Evolutionary conservation across 2,888 invertebrate species (phyloP), one percentile per base, ranked within the genome.

Genomic region (Plagiodera versicolora): DNA sequence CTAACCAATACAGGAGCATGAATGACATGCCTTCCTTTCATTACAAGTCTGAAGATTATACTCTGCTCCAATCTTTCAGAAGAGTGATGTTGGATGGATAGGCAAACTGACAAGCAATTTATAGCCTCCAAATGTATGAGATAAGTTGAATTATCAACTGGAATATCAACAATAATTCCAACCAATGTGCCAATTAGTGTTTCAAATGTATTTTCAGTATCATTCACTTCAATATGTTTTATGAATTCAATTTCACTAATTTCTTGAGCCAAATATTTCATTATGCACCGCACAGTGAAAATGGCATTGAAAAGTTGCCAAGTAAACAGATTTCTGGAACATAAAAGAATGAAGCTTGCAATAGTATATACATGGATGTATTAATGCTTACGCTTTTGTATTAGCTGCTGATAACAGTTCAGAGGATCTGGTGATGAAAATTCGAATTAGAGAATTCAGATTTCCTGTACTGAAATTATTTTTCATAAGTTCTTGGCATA

Each of bases 241-340:
- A 94, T 83, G 67, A 98, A 83, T 67, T 94, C 91, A 67, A 92
- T 92, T 78, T 98, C 97, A 0, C 91, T 91, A 11, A 95, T 87
- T 70, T 91, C 91, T 79, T 98, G 95, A 11, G 95, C 90, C 44
- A 98, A 83, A 77, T 94, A 97, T 78, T 97, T 97, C 61, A 89
- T 81, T 65, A 91, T 87, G 67, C 86, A 91, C 72, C 97, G 86
- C 60, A 97, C 88, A 20, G 96, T 91, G 74, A 96, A 95, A 50
- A 99, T 80, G 0, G 94, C 92, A 81, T 98, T 98, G 80, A 92
- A 94, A 0, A 94, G 90, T 80, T 98, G 97, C 95, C 96, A 97
- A 54, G 93, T 90, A 71, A 95, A 88, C 72, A 89, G 83, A 69
- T 86, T 86, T 72, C 90, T 90, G 76, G 58, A 84, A 84, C 14